These are phyloP conservation scores for Patella vulgata DNA, from an alignment of 1,140 invertebrate species.

Conservation along the genomic window DNA sequence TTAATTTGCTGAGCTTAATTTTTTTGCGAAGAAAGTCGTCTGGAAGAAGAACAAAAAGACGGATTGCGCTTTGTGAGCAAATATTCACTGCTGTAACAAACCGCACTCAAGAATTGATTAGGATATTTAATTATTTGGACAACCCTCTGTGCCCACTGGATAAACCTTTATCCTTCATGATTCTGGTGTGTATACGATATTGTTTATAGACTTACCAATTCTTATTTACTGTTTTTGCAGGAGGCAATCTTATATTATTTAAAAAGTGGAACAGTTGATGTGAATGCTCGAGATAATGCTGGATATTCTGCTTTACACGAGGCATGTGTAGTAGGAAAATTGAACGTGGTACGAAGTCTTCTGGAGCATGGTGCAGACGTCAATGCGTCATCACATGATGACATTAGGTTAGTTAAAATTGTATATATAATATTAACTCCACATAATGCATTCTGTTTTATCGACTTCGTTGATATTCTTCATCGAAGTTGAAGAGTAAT, in stretches of 20 bases:
- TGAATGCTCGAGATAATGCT: constrained; percentile 91
- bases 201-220: too few species aligned
- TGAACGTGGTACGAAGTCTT: constrained; percentile 82
- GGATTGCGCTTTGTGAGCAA: too few species aligned
- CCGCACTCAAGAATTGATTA: too few species aligned
- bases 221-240: too few species aligned
- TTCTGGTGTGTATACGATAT: too few species aligned
- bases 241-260: constrained; percentile 91
- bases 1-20: too few species aligned
- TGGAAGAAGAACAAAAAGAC: too few species aligned
- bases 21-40: too few species aligned
- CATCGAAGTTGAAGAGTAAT: background rate
- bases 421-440: background rate
- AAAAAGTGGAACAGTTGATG: constrained; percentile 82
- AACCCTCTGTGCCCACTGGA: too few species aligned
- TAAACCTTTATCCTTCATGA: too few species aligned
- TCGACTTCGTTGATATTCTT: background rate
- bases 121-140: too few species aligned
- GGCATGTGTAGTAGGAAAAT: constrained; percentile 85
- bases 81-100: too few species aligned
- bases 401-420: constrained; percentile 86
- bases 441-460: background rate
- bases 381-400: constrained; percentile 87
- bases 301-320: constrained; percentile 94
- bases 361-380: constrained; percentile 88